Evolutionary conservation across 2,797 vertebrate genomes (phyloP), one percentile per base, ranked within the genome.

Genomic region (Amazonetta brasiliensis): DNA sequence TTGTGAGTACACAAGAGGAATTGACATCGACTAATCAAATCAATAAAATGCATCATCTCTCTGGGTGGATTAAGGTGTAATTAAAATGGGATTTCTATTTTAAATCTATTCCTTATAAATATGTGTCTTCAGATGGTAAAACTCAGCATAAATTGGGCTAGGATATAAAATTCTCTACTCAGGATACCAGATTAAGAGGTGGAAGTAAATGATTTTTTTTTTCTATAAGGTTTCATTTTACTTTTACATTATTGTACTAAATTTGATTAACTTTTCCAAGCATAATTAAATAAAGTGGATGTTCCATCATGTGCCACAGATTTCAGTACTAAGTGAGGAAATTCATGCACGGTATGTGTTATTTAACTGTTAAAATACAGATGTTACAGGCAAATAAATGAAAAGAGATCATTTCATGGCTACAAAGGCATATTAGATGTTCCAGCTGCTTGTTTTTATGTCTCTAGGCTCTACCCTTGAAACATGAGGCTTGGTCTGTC

Each of bases 51-150:
- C 43, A 92, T 52, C 48, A 50, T 62, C 3, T 73, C 55, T 43
- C 44, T 26, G 41, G 52, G 33, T 43, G 28, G 81, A 74, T 77
- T 90, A 84, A 89, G 87, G 69, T 25, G 19, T 59, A 90, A 82
- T 73, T 89, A 75, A 88, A 96, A 90, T 15, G 20, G 58, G 25
- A 91, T 86, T 88, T 86, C 50, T 81, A 20, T 69, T 81, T 78
- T 63, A 64, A 92, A 92, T 80, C 3, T 50, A 13, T 35, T 85
- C 35, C 25, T 78, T 93, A 72, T 66, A 93, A 87, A 64, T 73
- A 52, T 0, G 0, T 20, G 25, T 50, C 44, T 89, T 89, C 26
- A 50, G 28, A 72, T 12, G 26, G 60, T 50, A 90, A 92, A 64
- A 71, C 14, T 82, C 60, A 87, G 69, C 31, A 76, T 74, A 76